Evolutionary conservation across 2,888 invertebrate genomes (phyloP).

Genomic region (Eupithecia centaureata): DNA sequence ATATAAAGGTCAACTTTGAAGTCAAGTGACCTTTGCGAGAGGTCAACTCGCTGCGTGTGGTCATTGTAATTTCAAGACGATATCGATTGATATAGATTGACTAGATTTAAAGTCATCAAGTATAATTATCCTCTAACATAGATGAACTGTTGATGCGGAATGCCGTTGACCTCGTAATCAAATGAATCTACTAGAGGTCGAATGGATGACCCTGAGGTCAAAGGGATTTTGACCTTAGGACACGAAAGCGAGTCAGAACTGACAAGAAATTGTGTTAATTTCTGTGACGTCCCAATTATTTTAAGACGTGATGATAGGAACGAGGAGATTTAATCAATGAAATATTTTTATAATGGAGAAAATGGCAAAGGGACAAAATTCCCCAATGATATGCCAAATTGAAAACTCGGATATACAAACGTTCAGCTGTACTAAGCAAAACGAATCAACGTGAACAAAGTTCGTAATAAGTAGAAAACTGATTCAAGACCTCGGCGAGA

Average conservation of each 20-base stretch:
- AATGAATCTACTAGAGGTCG: slow-evolving; percentile 1
- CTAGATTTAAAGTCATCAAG: neutral
- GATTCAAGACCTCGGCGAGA: slow-evolving; percentile 1
- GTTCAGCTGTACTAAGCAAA: neutral
- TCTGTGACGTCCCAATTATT: slow-evolving; percentile 27
- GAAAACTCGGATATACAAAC: slow-evolving; percentile 7
- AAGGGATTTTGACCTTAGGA: slow-evolving; percentile 15
- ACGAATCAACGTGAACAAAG: slow-evolving; percentile 22
- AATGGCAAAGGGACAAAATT: slow-evolving; percentile 2
- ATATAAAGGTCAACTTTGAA: too few relatives aligned
- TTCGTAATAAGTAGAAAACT: slow-evolving; percentile 13
- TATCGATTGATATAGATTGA: neutral
- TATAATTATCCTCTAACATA: neutral
- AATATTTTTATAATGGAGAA: slow-evolving; percentile 8
- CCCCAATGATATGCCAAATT: slow-evolving; percentile 16
- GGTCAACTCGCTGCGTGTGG: neutral
- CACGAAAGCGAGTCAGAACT: slow-evolving; percentile 3
- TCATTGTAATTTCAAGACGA: neutral
- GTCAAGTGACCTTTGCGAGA: neutral
- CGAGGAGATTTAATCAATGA: neutral
- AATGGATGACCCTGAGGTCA: slow-evolving; percentile 1
- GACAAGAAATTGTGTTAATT: slow-evolving; percentile 23
- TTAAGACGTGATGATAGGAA: slow-evolving; percentile 23
- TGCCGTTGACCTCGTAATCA: neutral
- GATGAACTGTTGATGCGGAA: neutral